Conservation (phyloP, 1,140 invertebrate genomes). For the Drosophila gunungcola region DNA sequence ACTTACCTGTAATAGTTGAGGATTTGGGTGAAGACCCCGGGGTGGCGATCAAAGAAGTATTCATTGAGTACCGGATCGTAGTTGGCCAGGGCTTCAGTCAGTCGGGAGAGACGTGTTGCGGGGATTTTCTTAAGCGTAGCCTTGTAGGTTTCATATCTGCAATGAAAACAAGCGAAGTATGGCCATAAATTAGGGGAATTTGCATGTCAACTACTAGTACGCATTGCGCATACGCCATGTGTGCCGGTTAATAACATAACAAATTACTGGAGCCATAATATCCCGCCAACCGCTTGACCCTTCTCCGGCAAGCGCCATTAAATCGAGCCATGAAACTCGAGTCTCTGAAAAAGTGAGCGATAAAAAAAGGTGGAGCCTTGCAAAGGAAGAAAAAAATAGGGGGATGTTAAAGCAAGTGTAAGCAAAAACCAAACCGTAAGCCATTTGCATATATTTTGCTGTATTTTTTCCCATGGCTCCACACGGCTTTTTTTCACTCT, state of each 20-base stretch:
- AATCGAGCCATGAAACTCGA: slow-evolving; percentile 40
- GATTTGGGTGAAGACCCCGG: slow-evolving; percentile 98
- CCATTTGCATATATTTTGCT: slow-evolving; percentile 74
- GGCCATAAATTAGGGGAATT: slow-evolving; percentile 31
- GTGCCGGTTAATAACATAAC: slow-evolving; percentile 63
- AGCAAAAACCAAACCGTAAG: slow-evolving; percentile 70
- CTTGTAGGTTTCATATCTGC: slow-evolving; percentile 97
- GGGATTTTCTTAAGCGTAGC: slow-evolving; percentile 97
- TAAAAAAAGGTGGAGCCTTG: slow-evolving; percentile 46
- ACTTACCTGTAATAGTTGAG: slow-evolving; percentile 93
- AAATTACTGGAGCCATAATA: slow-evolving; percentile 67
- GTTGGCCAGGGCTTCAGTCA: slow-evolving; percentile 96
- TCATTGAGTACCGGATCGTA: slow-evolving; percentile 98
- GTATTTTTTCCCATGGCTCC: slow-evolving; percentile 30
- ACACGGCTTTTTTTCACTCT: neutral
- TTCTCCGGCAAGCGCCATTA: slow-evolving; percentile 35
- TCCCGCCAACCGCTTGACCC: slow-evolving; percentile 6
- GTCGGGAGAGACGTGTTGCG: slow-evolving; percentile 93
- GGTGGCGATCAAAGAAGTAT: slow-evolving; percentile 99
- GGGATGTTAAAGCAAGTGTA: slow-evolving; percentile 62
- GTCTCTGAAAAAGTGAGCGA: slow-evolving; percentile 44
- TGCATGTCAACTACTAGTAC: slow-evolving; percentile 56
- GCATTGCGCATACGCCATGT: slow-evolving; percentile 59
- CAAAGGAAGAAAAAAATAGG: slow-evolving; percentile 4
- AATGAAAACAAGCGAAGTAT: slow-evolving; percentile 20